A percentile compares a stretch with the other conserved stretches of the same genome.
phyloP scores from a whole-genome alignment of 2,797 vertebrate genomes.

The Ctenochaetus hawaiiensis region DNA sequence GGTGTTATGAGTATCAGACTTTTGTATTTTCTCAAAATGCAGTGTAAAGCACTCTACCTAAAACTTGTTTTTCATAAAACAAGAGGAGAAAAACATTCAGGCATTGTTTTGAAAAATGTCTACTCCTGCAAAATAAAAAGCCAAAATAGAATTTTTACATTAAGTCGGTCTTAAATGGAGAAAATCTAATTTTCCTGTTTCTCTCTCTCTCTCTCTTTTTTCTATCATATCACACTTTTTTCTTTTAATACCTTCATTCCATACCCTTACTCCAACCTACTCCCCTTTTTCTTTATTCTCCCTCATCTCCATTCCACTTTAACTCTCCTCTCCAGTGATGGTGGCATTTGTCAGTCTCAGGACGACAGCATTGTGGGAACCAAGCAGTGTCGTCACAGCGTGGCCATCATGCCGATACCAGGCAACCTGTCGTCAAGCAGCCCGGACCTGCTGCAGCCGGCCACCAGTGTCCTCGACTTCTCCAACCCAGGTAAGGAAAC shows the following conservation, averaged over 20 bases:
- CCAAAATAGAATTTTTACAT: not conserved
- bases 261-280: not conserved
- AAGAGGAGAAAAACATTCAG: not conserved
- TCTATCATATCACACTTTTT: not conserved
- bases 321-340: constrained; percentile 84
- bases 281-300: not conserved
- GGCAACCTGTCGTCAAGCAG: constrained; percentile 95
- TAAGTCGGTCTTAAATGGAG: not conserved
- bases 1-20: constrained; percentile 25
- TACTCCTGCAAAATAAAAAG: constrained; percentile 37
- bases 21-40: constrained; percentile 18
- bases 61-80: constrained; percentile 14
- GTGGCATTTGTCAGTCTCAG: constrained; percentile 93
- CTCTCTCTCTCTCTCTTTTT: not conserved
- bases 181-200: constrained; percentile 1
- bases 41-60: not conserved
- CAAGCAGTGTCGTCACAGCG: constrained; percentile 94
- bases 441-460: constrained; percentile 95
- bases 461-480: constrained; percentile 93
- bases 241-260: not conserved
- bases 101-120: constrained; percentile 22
- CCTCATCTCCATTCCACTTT: not conserved
- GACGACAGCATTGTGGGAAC: constrained; percentile 99
- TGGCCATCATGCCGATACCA: constrained; percentile 96
- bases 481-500: constrained; percentile 86